Evolutionary conservation across 1,140 invertebrate genomes (phyloP).

Genomic region (Lepidurus apus): DNA sequence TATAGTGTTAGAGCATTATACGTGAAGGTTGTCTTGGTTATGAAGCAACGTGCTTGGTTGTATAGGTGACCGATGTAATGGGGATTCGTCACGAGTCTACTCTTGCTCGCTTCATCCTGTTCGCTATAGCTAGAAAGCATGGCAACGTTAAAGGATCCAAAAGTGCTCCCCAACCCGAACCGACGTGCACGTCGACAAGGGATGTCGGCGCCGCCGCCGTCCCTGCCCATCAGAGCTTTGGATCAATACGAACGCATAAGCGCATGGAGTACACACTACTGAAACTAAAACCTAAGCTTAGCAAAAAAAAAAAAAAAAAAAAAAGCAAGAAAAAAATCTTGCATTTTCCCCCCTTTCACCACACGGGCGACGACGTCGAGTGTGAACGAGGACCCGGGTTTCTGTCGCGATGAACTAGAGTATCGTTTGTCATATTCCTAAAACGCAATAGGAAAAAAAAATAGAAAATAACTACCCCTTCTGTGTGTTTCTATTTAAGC

Average conservation of each 20-base stretch:
- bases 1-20: background rate
- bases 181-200: constrained; percentile 8
- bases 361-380: constrained; percentile 1
- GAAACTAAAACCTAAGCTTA: background rate
- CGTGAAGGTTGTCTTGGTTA: constrained; percentile 8
- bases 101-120: background rate
- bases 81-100: constrained; percentile 13
- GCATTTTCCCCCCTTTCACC: background rate
- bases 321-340: background rate
- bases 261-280: constrained; percentile 14
- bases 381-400: background rate
- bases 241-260: constrained; percentile 13
- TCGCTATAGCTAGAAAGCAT: background rate
- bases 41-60: background rate
- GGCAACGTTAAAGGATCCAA: background rate
- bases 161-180: constrained; percentile 8
- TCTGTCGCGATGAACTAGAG: background rate
- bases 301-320: background rate
- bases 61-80: background rate
- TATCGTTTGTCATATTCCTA: background rate
- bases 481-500: background rate
- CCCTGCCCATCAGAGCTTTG: constrained; percentile 2
- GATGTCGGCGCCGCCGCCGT: constrained; percentile 15
- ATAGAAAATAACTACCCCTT: background rate
- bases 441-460: background rate